Base-by-base conservation (phyloP, 2,888 invertebrate genomes). In the Azorinus chamasolen region DNA sequence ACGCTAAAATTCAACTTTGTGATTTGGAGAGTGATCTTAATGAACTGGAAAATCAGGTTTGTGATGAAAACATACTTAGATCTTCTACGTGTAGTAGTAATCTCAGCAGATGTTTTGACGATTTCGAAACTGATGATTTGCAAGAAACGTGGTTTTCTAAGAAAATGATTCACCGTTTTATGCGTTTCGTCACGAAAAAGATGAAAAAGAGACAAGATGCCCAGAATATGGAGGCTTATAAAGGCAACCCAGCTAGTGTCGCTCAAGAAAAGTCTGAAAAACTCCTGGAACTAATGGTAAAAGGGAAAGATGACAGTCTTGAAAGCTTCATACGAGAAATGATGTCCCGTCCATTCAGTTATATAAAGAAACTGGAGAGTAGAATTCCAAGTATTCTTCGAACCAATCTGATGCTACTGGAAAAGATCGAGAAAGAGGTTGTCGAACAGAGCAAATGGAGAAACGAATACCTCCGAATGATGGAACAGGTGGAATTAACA, bases 311-410 rank as follows among this genome's bases (percentile, higher is more conserved):
- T 8, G 61, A 57, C 12, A 55, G 68, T 0, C 51, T 86, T 0
- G 53, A 68, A 12, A 20, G n/a, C 3, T 78, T 84, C 46, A 71
- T 86, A 0, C 51, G 63, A 18, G 58, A 74, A n/a, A 55, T 81
- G 18, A 62, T 86, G 76, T 59, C 68, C n/a, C 37, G 78, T 41
- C 80, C 84, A 14, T 72, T 65, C 41, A 69, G 78, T 43, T 81
- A 79, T 41, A 63, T 86, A 0, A 22, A 48, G 10, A 50, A 63
- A 14, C 66, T 84, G 14, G 80, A 83, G 62, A 79, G 55, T 22
- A 84, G 79, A 37, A 79, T 87, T 39, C 85, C 83, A 0, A 85
- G 77, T 16, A 82, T 90, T 57, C 84, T 90, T 20, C 48, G 74
- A 14, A 74, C 84, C 6, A 89, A 87, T 57, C 80, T 83, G 39